Percentiles rank a stretch among this genome's conserved stretches.
Evolutionary conservation across 2,888 invertebrate species (phyloP).

Genomic region (Hymenopus coronatus): DNA sequence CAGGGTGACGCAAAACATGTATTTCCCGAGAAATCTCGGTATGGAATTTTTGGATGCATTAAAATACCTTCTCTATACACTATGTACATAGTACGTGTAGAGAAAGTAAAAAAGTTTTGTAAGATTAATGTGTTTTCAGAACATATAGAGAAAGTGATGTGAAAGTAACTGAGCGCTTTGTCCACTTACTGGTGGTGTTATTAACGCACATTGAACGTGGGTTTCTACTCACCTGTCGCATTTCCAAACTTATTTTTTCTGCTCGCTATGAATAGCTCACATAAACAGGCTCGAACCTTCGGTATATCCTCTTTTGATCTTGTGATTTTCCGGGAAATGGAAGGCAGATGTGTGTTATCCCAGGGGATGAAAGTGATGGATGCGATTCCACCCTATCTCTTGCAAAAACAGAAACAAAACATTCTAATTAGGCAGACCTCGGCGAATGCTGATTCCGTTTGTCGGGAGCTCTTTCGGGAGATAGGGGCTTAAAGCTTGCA

Average conservation of each 20-base stretch:
- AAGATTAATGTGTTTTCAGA: no score
- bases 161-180: no score
- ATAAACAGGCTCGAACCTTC: not conserved
- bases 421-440: not conserved
- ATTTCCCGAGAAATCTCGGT: no score
- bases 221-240: no score
- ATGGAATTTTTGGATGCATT: no score
- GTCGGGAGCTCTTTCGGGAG: not conserved
- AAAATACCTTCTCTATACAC: no score
- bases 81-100: no score
- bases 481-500: not conserved
- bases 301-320: not conserved
- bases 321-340: not conserved
- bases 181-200: no score
- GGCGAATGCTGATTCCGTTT: not conserved
- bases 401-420: slow-evolving; percentile 13
- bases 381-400: not conserved
- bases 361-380: slow-evolving; percentile 18
- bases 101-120: no score
- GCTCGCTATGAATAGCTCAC: not conserved
- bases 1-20: no score
- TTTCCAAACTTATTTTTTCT: not conserved
- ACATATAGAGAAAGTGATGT: no score
- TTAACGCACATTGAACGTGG: no score
- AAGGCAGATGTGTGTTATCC: not conserved